Evolutionary conservation across 1,140 invertebrate species (phyloP).

Genomic region (Drosophila subpulchrella): DNA sequence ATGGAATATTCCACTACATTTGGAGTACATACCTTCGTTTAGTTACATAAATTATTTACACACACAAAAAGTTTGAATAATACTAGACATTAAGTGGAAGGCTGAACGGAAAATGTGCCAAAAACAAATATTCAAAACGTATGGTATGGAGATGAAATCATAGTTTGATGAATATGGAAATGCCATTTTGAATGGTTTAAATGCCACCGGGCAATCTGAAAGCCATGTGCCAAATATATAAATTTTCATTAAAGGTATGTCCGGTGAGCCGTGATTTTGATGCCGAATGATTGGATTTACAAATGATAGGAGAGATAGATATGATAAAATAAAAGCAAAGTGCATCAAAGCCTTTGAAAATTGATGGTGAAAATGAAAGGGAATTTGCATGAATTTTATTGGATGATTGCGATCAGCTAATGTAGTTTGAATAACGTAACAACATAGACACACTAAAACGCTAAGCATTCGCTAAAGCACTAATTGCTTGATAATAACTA

Average conservation of each 20-base stretch:
- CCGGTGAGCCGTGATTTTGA: conserved; percentile 60
- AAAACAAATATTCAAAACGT: conserved; percentile 49
- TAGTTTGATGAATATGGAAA: conserved; percentile 42
- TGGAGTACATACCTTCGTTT: conserved; percentile 53
- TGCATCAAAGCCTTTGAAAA: conserved; percentile 22
- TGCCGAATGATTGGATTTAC: conserved; percentile 65
- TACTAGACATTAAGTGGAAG: conserved; percentile 35
- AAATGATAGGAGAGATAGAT: conserved; percentile 35
- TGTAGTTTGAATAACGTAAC: conserved; percentile 36
- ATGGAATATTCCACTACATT: conserved; percentile 33
- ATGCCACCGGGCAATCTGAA: conserved; percentile 26
- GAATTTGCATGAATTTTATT: conserved; percentile 43
- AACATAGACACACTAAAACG: conserved; percentile 32
- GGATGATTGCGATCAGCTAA: conserved; percentile 50
- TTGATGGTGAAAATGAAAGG: conserved; percentile 42
- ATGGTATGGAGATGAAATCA: conserved; percentile 35
- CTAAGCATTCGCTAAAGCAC: conserved; percentile 68
- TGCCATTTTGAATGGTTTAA: conserved; percentile 30
- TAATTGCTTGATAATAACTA: conserved; percentile 47
- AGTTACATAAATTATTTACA: conserved; percentile 47
- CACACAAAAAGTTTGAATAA: conserved; percentile 30
- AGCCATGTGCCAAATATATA: conserved; percentile 31
- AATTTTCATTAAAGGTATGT: conserved; percentile 27
- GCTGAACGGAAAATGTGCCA: conserved; percentile 56
- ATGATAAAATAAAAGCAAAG: conserved; percentile 48